Evolutionary conservation across 1,140 invertebrate species (phyloP), one percentile per base, ranked within the genome.

Genomic region (Drosophila insularis): DNA sequence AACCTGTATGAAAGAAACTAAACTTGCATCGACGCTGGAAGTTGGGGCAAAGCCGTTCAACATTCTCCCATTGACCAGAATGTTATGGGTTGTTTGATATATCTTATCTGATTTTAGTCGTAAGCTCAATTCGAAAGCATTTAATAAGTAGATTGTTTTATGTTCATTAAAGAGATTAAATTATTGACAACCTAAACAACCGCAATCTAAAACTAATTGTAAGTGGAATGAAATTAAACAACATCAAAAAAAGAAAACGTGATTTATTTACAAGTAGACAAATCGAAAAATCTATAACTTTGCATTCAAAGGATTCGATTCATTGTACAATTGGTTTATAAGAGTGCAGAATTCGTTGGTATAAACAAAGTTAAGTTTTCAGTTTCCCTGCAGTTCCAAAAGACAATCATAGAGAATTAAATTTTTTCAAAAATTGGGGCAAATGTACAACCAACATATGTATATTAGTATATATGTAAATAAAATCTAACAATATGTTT

Each of bases 251-350:
- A 7, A 76, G 61, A 64, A 59, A 59, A 50, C 27, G 43, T 56
- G 27, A 46, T 77, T 77, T 77, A 77, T 77, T 77, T 77, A 77
- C 74, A 77, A 19, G 23, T 37, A 37, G 11, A 32, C 50, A 21
- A 17, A 40, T 62, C 43, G 19, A 21, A 50, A 50, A 17, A 50
- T 21, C 43, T 46, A 46, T 17, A 46, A 46, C 8, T 19, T 17
- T 17, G 19, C 43, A 46, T 8, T 17, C 6, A 46, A 46, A n/a
- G 11, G 19, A 46, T 46, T 46, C 17, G 17, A 10, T 19, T 40
- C n/a, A 40, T 40, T 43, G 40, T 17, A 43, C 35, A 37, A 27
- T 37, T 37, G 35, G 35, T 37, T 37, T 37, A 37, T 13, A 37
- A 37, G 2, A 13, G 35, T 37, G 35, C 35, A 37, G 35, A 37